Base-by-base conservation (phyloP, 2,113 vertebrate species). In the Platycercus adscitus region DNA sequence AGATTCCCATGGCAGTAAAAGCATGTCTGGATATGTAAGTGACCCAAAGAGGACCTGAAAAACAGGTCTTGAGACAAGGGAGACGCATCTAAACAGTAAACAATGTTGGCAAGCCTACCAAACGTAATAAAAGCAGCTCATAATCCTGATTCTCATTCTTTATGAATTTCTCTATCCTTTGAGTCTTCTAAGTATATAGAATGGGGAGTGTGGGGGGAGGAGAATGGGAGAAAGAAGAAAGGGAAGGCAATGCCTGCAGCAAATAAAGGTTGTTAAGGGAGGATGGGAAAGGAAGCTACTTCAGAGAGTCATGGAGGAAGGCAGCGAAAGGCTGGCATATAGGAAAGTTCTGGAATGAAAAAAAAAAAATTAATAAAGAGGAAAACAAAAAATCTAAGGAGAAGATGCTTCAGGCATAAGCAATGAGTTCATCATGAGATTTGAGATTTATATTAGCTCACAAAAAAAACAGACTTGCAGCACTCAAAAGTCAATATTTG, bases 61-160 rank as follows among this genome's bases (percentile, higher is more conserved):
- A 96, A 97, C 96, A 86, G 79, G 93, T 96, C 71, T 64, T 43
- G 63, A 90, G 31, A 72, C 80, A 86, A 94, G 58, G 9, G 37
- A 91, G 88, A 66, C 86, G 83, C 82, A 91, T 76, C 88, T 96
- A 94, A 96, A 94, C 68, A 91, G 60, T 84, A 96, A 95, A 93
- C 79, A 95, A 31, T 33, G 80, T n/a, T 96, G 92, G 86, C 88
- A 95, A 61, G 61, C 43, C 23, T 86, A 70, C 29, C 24, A 78
- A 81, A 91, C 26, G 64, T 58, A 94, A 91, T 84, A 44, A 87
- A 90, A 91, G 81, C 82, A 7, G 10, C 49, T 88, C 31, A 35
- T 58, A 89, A 86, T 73, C 35, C 43, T 49, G 11, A 64, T 47
- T 92, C 95, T 79, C 52, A 81, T 86, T n/a, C 33, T 58, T 84